phyloP scores from a whole-genome alignment of 2,113 vertebrate species.

The Barnardius zonarius region DNA sequence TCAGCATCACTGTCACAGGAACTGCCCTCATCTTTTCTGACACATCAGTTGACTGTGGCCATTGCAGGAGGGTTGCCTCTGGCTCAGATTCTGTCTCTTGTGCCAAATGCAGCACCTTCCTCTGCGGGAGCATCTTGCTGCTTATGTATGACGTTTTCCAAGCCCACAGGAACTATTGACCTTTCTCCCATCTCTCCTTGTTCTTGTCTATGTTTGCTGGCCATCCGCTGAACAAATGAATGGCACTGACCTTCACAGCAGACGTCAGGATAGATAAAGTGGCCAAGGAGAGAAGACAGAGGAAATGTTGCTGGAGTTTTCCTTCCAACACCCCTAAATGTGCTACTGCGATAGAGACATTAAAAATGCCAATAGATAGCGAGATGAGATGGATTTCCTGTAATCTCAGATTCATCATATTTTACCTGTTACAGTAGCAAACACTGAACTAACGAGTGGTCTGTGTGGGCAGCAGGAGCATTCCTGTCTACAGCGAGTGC shows the following conservation, averaged over 20 bases:
- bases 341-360: background rate
- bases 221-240: background rate
- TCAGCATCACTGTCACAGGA: background rate
- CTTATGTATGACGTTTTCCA: background rate
- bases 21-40: background rate
- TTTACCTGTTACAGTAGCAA: background rate
- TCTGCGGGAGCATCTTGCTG: background rate
- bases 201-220: background rate
- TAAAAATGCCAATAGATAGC: background rate
- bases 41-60: background rate
- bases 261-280: background rate
- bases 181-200: background rate
- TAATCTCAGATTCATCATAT: background rate
- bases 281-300: background rate
- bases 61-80: background rate
- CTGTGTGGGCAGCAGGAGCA: background rate
- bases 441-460: background rate
- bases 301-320: background rate
- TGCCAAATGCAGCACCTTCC: background rate
- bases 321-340: background rate
- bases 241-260: background rate
- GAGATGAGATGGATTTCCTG: background rate
- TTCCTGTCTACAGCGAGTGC: background rate
- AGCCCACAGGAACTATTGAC: background rate
- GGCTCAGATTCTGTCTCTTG: background rate